These are phyloP conservation scores for Rotaria sp. DNA, from an alignment of 2,888 invertebrate species.

Conservation along the genomic window DNA sequence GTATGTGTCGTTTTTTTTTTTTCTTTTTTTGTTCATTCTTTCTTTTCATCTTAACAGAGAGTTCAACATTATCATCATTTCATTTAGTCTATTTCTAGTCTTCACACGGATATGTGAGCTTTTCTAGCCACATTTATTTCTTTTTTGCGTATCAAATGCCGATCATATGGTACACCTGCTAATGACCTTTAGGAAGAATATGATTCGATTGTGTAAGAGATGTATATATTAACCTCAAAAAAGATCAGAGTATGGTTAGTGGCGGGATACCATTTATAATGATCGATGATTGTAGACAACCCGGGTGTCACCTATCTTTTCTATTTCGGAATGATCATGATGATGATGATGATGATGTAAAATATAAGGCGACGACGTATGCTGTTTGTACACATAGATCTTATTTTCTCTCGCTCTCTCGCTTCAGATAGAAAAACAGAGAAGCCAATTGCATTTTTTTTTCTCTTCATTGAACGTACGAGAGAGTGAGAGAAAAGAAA, in stretches of 20 bases:
- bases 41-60: background rate
- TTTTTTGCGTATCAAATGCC: constrained; percentile 14
- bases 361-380: background rate
- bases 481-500: background rate
- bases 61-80: background rate
- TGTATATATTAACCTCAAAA: background rate
- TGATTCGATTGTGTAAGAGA: constrained; percentile 10
- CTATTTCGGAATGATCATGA: background rate
- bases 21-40: background rate
- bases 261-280: background rate
- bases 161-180: constrained; percentile 8
- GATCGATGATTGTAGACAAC: background rate
- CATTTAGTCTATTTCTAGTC: background rate
- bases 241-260: background rate
- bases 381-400: background rate
- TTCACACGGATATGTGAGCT: background rate
- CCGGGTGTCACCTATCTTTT: constrained; percentile 3
- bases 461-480: background rate
- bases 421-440: background rate
- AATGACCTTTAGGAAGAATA: background rate
- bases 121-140: background rate
- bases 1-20: background rate
- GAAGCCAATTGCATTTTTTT: background rate
- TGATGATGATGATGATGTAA: constrained; percentile 2
- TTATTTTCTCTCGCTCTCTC: background rate